Conservation (phyloP, 2,113 vertebrate species). For the Leucopsar rothschildi region DNA sequence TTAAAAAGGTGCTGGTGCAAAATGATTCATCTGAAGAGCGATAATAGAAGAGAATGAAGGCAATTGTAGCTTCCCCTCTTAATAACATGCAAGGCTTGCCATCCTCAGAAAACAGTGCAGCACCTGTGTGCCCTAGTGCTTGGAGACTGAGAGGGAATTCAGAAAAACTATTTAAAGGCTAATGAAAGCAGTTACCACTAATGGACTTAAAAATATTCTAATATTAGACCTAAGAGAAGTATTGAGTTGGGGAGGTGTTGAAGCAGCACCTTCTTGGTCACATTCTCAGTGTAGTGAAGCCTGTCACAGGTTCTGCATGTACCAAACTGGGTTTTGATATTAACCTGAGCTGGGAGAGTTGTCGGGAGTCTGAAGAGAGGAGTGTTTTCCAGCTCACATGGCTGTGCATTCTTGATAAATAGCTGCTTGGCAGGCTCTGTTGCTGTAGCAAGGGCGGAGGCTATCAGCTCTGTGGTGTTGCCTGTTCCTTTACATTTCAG, state of each 20-base stretch:
- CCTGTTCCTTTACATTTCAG: not conserved
- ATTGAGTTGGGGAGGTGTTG: not conserved
- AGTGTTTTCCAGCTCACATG: not conserved
- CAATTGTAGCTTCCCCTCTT: not conserved
- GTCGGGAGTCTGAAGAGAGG: not conserved
- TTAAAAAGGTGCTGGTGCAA: not conserved
- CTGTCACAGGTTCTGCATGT: not conserved
- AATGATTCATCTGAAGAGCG: not conserved
- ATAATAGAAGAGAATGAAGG: not conserved
- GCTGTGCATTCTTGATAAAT: conserved; percentile 2
- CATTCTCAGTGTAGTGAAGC: not conserved
- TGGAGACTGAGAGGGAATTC: not conserved
- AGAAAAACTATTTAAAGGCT: not conserved
- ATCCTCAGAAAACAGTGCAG: not conserved
- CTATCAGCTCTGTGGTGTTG: not conserved
- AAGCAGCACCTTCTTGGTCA: not conserved
- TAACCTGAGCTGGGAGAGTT: not conserved
- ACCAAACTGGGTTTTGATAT: not conserved
- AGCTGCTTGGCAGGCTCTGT: not conserved
- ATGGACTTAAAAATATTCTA: fast-evolving
- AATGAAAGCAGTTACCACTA: not conserved
- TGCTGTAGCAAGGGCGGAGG: not conserved
- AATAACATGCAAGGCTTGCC: not conserved
- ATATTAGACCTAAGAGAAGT: not conserved
- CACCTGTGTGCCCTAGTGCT: not conserved